Conservation (phyloP, 2,113 vertebrate genomes). For the Mesitornis unicolor region DNA sequence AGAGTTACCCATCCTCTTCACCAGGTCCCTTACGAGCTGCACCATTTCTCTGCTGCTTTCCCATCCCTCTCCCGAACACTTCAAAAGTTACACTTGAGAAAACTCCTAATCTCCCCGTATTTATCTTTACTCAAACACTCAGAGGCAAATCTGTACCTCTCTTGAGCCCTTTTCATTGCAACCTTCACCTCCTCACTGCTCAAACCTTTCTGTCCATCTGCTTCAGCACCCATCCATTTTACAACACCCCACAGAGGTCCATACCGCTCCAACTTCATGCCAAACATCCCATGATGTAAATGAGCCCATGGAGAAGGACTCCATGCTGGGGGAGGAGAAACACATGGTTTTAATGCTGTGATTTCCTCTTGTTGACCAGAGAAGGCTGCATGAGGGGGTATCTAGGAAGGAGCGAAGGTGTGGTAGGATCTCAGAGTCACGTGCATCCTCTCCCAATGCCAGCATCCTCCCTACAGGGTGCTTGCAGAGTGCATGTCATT, state of each 20-base stretch:
- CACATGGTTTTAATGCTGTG: accelerated
- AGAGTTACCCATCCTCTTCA: background rate
- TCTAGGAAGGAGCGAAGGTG: background rate
- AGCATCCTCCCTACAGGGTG: background rate
- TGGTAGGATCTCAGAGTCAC: background rate
- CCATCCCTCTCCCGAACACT: accelerated
- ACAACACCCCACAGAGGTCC: background rate
- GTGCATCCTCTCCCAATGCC: background rate
- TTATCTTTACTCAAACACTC: background rate
- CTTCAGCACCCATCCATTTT: background rate
- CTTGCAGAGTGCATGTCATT: background rate
- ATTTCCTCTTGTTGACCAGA: background rate
- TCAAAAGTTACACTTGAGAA: background rate
- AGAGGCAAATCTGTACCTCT: too few relatives aligned
- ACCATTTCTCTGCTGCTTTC: background rate
- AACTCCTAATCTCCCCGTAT: background rate
- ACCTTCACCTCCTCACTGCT: background rate
- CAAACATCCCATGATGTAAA: background rate
- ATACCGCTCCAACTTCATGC: background rate
- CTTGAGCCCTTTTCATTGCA: background rate
- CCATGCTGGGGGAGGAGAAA: background rate
- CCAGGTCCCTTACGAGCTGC: background rate
- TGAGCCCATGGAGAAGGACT: accelerated
- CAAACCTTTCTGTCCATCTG: background rate
- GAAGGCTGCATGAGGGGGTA: accelerated